Evolutionary conservation across 2,113 vertebrate genomes (phyloP).

Genomic region (Micronycteris hirsuta): DNA sequence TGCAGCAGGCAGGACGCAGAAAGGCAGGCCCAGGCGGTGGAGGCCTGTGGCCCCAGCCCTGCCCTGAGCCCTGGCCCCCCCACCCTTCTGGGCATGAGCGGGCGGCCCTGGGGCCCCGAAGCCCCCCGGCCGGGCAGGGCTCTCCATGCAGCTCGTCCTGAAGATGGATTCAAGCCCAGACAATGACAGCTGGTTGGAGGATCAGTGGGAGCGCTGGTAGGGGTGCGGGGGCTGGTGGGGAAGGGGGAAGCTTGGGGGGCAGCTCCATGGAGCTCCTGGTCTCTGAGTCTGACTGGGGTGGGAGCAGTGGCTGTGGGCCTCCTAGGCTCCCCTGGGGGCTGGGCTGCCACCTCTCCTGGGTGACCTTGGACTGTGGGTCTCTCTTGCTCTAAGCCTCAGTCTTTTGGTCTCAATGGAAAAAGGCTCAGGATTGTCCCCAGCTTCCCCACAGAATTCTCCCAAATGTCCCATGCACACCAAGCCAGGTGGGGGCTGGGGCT

Average conservation of each 20-base stretch:
- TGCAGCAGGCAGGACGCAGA: conserved; percentile 77
- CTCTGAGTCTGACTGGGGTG: background rate
- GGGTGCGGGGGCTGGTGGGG: conserved; percentile 39
- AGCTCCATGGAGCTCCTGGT: background rate
- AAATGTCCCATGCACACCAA: background rate
- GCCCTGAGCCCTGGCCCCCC: background rate
- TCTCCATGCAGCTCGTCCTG: conserved; percentile 87
- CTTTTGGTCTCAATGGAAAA: background rate
- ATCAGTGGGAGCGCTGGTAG: conserved; percentile 99
- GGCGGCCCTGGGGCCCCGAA: conserved; percentile 59
- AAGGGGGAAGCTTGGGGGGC: background rate
- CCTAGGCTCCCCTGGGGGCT: background rate
- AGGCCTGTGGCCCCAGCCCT: conserved; percentile 66
- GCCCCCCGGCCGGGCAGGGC: conserved; percentile 68
- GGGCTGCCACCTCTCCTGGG: background rate
- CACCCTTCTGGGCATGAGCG: conserved; percentile 48
- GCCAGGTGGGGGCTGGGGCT: background rate
- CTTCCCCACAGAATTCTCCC: background rate
- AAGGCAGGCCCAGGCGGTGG: conserved; percentile 67
- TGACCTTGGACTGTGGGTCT: conserved; percentile 56
- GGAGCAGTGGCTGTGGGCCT: background rate
- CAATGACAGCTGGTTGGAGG: conserved; percentile 97
- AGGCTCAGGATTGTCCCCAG: background rate
- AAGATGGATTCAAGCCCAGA: conserved; percentile 93
- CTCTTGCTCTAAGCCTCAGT: background rate